These are phyloP conservation scores for Trachelus iudaicus DNA, from an alignment of 2,888 invertebrate species.

Conservation along the genomic window DNA sequence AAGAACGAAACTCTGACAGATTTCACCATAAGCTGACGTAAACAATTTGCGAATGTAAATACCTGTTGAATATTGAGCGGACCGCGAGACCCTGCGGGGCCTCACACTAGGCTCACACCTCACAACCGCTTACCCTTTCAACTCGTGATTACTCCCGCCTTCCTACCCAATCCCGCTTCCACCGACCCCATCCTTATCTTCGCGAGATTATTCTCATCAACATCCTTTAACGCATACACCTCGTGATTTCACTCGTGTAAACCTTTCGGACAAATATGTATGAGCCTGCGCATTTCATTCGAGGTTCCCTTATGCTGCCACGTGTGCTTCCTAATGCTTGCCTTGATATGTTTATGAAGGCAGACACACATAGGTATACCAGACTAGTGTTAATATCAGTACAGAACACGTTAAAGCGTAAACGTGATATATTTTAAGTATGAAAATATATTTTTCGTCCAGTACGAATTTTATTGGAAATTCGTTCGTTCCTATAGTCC, in stretches of 20 bases:
- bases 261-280: neutral
- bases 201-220: neutral
- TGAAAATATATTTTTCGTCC: no score
- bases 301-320: neutral
- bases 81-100: constrained; percentile 33
- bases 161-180: neutral
- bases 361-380: no score
- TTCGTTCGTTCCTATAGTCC: no score
- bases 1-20: constrained; percentile 59
- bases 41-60: constrained; percentile 65
- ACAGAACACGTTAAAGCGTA: no score
- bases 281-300: neutral
- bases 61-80: constrained; percentile 59
- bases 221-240: neutral
- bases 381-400: no score
- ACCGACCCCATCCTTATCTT: neutral
- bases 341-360: neutral
- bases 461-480: no score
- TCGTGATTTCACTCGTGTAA: neutral
- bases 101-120: constrained; percentile 45
- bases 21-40: constrained; percentile 62
- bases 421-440: no score
- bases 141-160: constrained; percentile 49
- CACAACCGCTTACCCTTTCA: constrained; percentile 54
- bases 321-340: neutral